phyloP scores from a whole-genome alignment of 2,113 vertebrate genomes.

The Zosterops hypoxanthus region DNA sequence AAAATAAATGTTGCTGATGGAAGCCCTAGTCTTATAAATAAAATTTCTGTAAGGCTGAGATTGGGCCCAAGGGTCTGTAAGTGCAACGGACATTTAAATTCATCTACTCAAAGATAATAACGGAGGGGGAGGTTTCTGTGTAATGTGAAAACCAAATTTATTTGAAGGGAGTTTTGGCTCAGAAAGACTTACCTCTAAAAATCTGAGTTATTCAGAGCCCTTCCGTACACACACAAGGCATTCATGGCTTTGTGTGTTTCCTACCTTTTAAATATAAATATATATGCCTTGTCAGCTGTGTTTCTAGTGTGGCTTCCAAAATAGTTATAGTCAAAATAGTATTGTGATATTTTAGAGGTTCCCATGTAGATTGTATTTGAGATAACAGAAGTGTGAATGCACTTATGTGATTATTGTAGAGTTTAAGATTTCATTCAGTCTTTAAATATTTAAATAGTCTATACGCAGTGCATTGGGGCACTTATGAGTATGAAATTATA shows the following conservation, averaged over 20 bases:
- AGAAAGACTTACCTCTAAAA: neutral
- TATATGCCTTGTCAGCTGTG: neutral
- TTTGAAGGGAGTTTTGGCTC: neutral
- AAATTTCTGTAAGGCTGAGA: neutral
- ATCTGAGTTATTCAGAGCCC: neutral
- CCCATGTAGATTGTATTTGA: neutral
- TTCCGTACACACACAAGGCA: neutral
- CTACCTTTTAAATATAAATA: neutral
- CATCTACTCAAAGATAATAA: neutral
- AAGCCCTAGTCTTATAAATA: neutral
- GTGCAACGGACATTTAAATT: neutral
- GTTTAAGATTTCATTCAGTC: neutral
- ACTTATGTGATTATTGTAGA: neutral
- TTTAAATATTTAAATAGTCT: neutral
- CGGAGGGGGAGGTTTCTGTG: neutral
- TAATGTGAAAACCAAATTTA: neutral
- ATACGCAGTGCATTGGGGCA: neutral
- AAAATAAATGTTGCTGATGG: neutral
- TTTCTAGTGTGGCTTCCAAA: neutral
- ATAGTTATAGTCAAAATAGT: neutral
- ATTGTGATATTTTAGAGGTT: slow-evolving; percentile 7
- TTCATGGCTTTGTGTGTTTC: neutral
- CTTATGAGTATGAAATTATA: neutral
- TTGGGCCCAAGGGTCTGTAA: neutral
- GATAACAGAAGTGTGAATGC: neutral